Base-by-base conservation (phyloP, 53 echinoderm and acorn worm species). In the Echinarachnius parma region DNA sequence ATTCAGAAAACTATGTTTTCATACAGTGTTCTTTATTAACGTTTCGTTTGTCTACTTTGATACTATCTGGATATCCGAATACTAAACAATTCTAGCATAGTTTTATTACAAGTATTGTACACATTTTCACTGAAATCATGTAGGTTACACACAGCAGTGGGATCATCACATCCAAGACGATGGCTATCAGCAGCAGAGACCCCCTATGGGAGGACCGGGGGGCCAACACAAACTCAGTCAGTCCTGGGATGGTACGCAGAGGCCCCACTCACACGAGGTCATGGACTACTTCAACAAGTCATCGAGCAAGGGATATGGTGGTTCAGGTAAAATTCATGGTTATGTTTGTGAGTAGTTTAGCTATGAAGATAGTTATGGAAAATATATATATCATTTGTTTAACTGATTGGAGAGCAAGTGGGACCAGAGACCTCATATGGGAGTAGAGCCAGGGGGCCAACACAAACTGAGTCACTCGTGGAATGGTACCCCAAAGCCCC, bases 151-250 rank as follows among this genome's bases (percentile, higher is more conserved):
- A 5, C 98, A 98, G 57, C 67, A 82, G 35, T 98, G 98, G 98
- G 98, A 98, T 62, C 91, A 98, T n/a, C 96, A 96, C 31, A 66
- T 91, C 28, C 68, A 75, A 31, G 91, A 88, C 21, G 78, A 80
- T 15, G 60, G 64, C 62, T 68, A 69, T 35, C 72, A 60, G n/a
- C 64, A 48, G 9, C 46, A 61, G 13, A 30, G 75, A 14, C 46
- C 44, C 21, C 52, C 56, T 35, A 34, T 32, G 9, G 63, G 66
- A 19, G 74, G 74, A 13, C 49, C 48, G 18, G 65, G 65, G 7
- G 24, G 14, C 45, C 21, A 53, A 46, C 36, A 39, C 15, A 78
- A 77, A 61, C 45, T 70, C 29, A 84, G 77, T 36, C 30, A 57
- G 9, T 49, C 84, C 2, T 98, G 98, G 98, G 98, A 98, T 66